phyloP scores from a whole-genome alignment of 1,140 invertebrate species.

The Octopus sinensis region DNA sequence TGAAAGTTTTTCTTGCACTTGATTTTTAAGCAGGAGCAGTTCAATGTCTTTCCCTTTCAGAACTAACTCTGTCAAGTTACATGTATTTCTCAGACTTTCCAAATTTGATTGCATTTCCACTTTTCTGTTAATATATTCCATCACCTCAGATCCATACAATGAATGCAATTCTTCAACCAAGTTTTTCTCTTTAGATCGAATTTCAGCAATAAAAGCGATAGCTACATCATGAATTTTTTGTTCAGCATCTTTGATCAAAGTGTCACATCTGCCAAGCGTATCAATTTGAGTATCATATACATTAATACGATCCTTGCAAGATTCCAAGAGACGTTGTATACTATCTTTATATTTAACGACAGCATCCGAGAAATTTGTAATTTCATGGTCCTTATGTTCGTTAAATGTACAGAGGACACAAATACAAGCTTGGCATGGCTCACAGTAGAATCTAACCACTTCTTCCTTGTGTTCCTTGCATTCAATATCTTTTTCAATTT shows the following conservation, averaged over 20 bases:
- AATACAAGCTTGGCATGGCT: constrained; percentile 57
- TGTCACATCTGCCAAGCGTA: constrained; percentile 47
- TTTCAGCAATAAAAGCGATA: constrained; percentile 53
- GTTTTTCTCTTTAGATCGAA: constrained; percentile 51
- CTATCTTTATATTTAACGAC: constrained; percentile 55
- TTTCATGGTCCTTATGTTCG: constrained; percentile 58
- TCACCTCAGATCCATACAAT: constrained; percentile 53
- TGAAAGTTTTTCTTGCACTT: constrained; percentile 57
- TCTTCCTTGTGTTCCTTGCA: constrained; percentile 58
- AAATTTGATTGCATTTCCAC: constrained; percentile 53
- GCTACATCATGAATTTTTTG: constrained; percentile 53
- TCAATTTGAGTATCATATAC: constrained; percentile 50
- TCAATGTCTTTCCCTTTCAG: constrained; percentile 59
- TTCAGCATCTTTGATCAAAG: constrained; percentile 51
- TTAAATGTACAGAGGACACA: constrained; percentile 59
- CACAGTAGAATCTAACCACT: constrained; percentile 58
- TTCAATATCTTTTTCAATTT: constrained; percentile 59
- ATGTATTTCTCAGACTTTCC: constrained; percentile 56
- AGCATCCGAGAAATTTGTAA: constrained; percentile 55
- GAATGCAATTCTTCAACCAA: constrained; percentile 55
- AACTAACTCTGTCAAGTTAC: constrained; percentile 56
- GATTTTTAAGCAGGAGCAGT: constrained; percentile 57
- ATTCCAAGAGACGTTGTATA: constrained; percentile 49
- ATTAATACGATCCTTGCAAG: constrained; percentile 52
- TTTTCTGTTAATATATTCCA: constrained; percentile 51